Base-by-base conservation (phyloP, 2,113 vertebrate species). In the Xenopus borealis region DNA sequence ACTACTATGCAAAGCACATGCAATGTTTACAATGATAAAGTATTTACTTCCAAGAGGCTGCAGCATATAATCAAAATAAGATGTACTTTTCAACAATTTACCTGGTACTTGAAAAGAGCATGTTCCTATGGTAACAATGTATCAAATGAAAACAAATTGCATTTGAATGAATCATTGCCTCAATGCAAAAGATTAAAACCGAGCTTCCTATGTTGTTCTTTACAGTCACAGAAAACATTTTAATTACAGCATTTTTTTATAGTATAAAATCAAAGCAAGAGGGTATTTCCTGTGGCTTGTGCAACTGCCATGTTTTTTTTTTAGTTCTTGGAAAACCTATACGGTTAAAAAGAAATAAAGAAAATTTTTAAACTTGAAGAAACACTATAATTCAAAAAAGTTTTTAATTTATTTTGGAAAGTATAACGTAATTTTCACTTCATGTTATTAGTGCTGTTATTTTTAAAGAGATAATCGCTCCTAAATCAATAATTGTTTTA, bases 121-220 rank as follows among this genome's bases (percentile, higher is more conserved):
- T 55, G 84, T 86, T 84, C 64, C 82, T 83, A 87, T 85, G 78
- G 79, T 62, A 88, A 88, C 81, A 1, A 33, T 75, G 81, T 82
- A 82, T 85, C 80, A 83, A 86, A 85, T 81, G 86, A 85, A 79
- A 75, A 72, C 1, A 62, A 84, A 87, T 50, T 72, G 72, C 61
- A 62, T 80, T 66, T 65, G 72, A 79, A 82, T 83, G 82, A 87
- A 83, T 85, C 81, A 85, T 0, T 12, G 78, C 65, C 80, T 78
- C 78, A 81, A 83, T 79, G 78, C 79, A 83, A 82, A 40, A 84
- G 76, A 79, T 80, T 82, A 72, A 52, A 78, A 78, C 62, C 71
- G 57, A 50, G n/a, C 47, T 78, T 64, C 12, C 45, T 81, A 82
- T 80, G 79, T 77, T 75, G 75, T 59, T 73, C 61, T 75, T 79